A percentile compares a stretch with the other conserved stretches of the same genome.
These are phyloP conservation scores for Mandrillus leucophaeus DNA, from an alignment of 2,113 vertebrate genomes.

Conservation along the genomic window DNA sequence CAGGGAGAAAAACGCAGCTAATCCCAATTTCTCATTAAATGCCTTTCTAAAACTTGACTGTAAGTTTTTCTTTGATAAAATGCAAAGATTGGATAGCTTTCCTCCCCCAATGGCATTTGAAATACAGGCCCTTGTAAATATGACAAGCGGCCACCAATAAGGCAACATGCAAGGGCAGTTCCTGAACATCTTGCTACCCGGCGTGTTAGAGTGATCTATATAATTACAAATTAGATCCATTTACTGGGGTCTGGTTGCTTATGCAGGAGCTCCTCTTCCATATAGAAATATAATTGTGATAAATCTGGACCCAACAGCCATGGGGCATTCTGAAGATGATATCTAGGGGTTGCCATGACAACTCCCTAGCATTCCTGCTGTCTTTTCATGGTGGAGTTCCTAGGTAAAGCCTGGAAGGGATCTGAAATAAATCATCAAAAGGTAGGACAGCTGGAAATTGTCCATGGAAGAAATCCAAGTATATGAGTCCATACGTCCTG, in stretches of 20 bases:
- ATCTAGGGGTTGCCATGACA: conserved; percentile 76
- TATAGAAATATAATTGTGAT: conserved; percentile 69
- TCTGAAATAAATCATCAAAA: conserved; percentile 72
- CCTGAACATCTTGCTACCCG: conserved; percentile 38
- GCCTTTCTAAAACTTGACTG: conserved; percentile 20
- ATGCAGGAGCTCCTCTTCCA: conserved; percentile 69
- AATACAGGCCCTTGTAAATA: neutral
- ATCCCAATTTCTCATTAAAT: neutral
- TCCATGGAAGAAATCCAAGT: conserved; percentile 69
- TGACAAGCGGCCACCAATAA: conserved; percentile 26
- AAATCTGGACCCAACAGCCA: conserved; percentile 68
- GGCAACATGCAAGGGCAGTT: neutral
- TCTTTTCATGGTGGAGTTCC: conserved; percentile 73
- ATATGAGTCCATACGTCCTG: conserved; percentile 49
- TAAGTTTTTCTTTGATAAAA: conserved; percentile 43
- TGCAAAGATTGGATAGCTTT: neutral
- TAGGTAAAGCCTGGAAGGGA: conserved; percentile 68
- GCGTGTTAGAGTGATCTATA: neutral
- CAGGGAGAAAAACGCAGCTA: neutral
- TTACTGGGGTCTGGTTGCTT: conserved; percentile 65
- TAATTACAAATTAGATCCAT: conserved; percentile 71
- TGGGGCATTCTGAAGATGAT: conserved; percentile 64
- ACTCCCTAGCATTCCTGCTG: conserved; percentile 65
- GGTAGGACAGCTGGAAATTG: conserved; percentile 66
- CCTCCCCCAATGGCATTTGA: neutral